Conservation (phyloP, 2,888 invertebrate genomes). For the Pterostichus madidus region DNA sequence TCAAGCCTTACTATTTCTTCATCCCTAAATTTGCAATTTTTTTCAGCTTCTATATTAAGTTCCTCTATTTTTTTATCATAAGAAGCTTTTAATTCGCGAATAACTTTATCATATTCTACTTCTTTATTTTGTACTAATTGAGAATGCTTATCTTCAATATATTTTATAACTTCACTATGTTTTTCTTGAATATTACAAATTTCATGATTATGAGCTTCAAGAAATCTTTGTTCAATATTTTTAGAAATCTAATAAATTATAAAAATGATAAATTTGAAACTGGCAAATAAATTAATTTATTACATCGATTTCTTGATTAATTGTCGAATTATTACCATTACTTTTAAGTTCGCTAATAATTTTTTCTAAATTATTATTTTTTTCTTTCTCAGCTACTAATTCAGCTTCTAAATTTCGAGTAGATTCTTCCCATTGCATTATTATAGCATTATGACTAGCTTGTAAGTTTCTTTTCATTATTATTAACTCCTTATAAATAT, state of each 20-base stretch:
- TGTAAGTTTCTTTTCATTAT: slow-evolving; percentile 60
- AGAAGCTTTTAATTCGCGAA: slow-evolving; percentile 66
- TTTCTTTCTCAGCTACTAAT: slow-evolving; percentile 20
- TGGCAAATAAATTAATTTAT: not conserved
- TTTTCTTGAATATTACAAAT: slow-evolving; percentile 50
- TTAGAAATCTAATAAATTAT: slow-evolving; percentile 1
- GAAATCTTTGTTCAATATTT: slow-evolving; percentile 15
- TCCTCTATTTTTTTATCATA: slow-evolving; percentile 69
- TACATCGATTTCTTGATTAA: not conserved
- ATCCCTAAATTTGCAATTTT: slow-evolving; percentile 69
- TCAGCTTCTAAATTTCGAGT: slow-evolving; percentile 27
- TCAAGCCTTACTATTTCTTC: slow-evolving; percentile 71
- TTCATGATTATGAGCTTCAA: slow-evolving; percentile 43
- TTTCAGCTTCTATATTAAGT: slow-evolving; percentile 68
- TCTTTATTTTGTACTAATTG: slow-evolving; percentile 41
- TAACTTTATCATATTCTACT: slow-evolving; percentile 23
- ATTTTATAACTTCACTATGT: slow-evolving; percentile 41
- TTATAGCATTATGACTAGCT: slow-evolving; percentile 56
- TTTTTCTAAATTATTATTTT: slow-evolving; percentile 24
- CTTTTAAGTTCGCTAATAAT: slow-evolving; percentile 14
- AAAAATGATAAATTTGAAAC: not conserved
- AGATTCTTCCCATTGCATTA: slow-evolving; percentile 58
- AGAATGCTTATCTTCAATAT: slow-evolving; percentile 45
- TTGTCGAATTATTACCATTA: not conserved
- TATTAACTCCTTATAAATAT: slow-evolving; percentile 47